Conservation (phyloP, 1,140 invertebrate species). For the Drosophila subobscura region DNA sequence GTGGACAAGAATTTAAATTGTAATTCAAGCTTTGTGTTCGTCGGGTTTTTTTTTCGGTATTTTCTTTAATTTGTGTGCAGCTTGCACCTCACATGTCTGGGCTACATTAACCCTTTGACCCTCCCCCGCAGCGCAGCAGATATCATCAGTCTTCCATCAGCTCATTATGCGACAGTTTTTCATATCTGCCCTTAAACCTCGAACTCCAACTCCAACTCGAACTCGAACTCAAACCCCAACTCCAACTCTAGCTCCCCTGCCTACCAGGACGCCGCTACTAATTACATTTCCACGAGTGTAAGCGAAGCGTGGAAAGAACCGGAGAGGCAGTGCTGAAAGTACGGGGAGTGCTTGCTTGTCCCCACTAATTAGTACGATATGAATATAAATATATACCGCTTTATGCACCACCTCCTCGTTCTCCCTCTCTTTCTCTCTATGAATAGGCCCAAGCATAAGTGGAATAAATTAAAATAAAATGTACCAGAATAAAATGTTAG, state of each 20-base stretch:
- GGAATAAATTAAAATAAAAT: conserved; percentile 81
- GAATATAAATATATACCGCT: conserved; percentile 51
- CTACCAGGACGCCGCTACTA: conserved; percentile 54
- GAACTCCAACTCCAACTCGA: background rate
- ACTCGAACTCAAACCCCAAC: background rate
- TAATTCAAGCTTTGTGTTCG: conserved; percentile 28
- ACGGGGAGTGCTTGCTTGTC: conserved; percentile 38
- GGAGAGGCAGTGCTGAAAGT: background rate
- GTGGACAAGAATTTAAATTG: conserved; percentile 61
- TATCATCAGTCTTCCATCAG: conserved; percentile 55
- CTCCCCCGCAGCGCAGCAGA: conserved; percentile 12
- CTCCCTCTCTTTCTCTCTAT: conserved; percentile 13
- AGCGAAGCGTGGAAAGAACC: conserved; percentile 66
- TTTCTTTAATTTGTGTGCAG: conserved; percentile 9
- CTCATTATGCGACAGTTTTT: conserved; percentile 79
- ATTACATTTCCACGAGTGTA: conserved; percentile 78
- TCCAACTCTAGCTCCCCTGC: background rate
- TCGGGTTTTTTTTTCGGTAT: conserved; percentile 23
- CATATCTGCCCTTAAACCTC: conserved; percentile 54
- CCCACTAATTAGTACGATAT: conserved; percentile 79
- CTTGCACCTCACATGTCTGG: conserved; percentile 64
- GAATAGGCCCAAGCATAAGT: conserved; percentile 60
- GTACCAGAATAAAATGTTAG: conserved; percentile 76
- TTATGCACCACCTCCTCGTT: conserved; percentile 23
- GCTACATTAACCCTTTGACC: conserved; percentile 71